Conservation (phyloP, 2,888 invertebrate genomes). For the Drosophila pseudotakahashii region DNA sequence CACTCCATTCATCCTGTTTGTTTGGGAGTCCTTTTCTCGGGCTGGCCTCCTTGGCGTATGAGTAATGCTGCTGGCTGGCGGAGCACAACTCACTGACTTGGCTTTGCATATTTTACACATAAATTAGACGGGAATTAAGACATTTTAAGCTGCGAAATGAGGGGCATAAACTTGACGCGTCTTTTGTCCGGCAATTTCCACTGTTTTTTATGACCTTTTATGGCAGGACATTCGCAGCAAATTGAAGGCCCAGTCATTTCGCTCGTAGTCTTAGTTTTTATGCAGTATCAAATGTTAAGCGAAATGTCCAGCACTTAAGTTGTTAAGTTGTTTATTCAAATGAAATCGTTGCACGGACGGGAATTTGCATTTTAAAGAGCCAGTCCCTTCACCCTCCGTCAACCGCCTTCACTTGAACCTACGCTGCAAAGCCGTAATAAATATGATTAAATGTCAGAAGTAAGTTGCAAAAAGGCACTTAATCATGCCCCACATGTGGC, state of each 20-base stretch:
- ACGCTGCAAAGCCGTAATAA: constrained; percentile 36
- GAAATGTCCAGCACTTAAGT: constrained; percentile 50
- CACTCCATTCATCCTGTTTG: constrained; percentile 27
- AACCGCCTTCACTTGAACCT: background rate
- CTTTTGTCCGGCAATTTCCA: constrained; percentile 35
- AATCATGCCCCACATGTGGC: constrained; percentile 71
- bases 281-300: constrained; percentile 61
- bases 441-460: constrained; percentile 68
- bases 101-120: constrained; percentile 61
- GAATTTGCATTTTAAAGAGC: constrained; percentile 65
- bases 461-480: constrained; percentile 64
- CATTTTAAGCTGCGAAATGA: constrained; percentile 61
- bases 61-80: constrained; percentile 47
- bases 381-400: constrained; percentile 10
- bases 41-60: constrained; percentile 50
- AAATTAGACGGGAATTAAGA: constrained; percentile 68
- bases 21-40: constrained; percentile 9
- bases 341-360: constrained; percentile 49
- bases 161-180: constrained; percentile 57
- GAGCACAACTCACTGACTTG: constrained; percentile 38
- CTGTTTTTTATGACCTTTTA: constrained; percentile 47
- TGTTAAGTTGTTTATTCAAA: constrained; percentile 50
- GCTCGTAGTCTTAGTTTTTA: constrained; percentile 46
- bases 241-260: constrained; percentile 49
- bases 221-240: constrained; percentile 56